A percentile compares a stretch with the other conserved stretches of the same genome.
These are phyloP conservation scores for Archivesica marissinica DNA, from an alignment of 1,140 invertebrate species.

Conservation along the genomic window DNA sequence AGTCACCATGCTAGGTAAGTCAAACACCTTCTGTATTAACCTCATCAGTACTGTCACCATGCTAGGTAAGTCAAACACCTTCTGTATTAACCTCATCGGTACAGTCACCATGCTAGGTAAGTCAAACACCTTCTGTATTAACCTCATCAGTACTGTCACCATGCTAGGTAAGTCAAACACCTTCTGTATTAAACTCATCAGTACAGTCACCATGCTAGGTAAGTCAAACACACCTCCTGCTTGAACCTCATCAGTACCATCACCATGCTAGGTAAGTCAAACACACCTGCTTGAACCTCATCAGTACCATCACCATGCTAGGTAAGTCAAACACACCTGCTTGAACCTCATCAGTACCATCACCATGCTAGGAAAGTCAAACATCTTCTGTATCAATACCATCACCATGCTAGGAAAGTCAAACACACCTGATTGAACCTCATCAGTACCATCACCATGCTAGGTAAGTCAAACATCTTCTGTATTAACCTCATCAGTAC, in stretches of 20 bases:
- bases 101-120: background rate
- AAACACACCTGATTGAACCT: too few relatives aligned
- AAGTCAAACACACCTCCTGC: conserved; percentile 29
- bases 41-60: conserved; percentile 76
- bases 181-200: conserved; percentile 68
- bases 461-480: conserved; percentile 39
- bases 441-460: conserved; percentile 74
- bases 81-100: too few relatives aligned
- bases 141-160: conserved; percentile 75
- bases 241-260: conserved; percentile 78
- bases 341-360: conserved; percentile 76
- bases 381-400: background rate
- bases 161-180: conserved; percentile 52
- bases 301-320: conserved; percentile 65
- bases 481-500: conserved; percentile 70
- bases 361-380: conserved; percentile 76
- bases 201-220: conserved; percentile 78
- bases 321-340: too few relatives aligned
- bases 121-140: conserved; percentile 66
- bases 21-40: too few relatives aligned
- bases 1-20: conserved; percentile 23
- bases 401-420: conserved; percentile 63
- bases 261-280: conserved; percentile 78
- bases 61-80: conserved; percentile 74
- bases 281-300: too few relatives aligned